Evolutionary conservation across 2,113 vertebrate species (phyloP).

Genomic region (Guaruba guarouba): DNA sequence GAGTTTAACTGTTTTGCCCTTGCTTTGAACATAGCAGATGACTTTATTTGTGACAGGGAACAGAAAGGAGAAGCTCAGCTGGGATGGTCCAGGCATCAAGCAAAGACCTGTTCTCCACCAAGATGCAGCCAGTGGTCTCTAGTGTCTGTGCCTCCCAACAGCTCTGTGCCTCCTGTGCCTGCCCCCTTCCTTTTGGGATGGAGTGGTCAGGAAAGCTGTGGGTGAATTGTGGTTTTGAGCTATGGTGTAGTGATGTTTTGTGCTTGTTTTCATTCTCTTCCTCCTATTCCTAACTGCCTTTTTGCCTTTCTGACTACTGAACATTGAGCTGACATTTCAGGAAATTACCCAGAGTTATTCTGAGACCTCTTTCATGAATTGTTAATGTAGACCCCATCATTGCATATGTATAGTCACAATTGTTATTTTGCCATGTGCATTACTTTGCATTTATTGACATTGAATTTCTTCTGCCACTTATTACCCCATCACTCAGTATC

Average conservation of each 20-base stretch:
- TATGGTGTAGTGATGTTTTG: background rate
- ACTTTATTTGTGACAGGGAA: background rate
- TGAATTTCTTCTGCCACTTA: conserved; percentile 56
- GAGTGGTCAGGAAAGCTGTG: background rate
- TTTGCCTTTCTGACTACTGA: conserved; percentile 37
- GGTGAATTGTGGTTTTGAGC: background rate
- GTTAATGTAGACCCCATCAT: conserved; percentile 61
- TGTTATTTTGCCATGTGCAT: conserved; percentile 64
- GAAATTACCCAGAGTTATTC: conserved; percentile 68
- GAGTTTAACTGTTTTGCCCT: background rate
- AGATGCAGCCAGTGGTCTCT: background rate
- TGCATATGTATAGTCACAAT: conserved; percentile 68
- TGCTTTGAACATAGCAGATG: background rate
- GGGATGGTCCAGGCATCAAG: background rate
- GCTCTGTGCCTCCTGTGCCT: background rate
- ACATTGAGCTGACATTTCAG: conserved; percentile 63
- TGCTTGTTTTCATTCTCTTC: background rate
- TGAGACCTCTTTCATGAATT: conserved; percentile 68
- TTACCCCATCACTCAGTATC: background rate
- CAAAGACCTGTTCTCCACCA: background rate
- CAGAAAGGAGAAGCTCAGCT: background rate
- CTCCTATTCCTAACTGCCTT: background rate
- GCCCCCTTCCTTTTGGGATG: background rate
- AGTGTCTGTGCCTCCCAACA: background rate
- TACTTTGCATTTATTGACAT: conserved; percentile 73